Evolutionary conservation across 2,797 vertebrate genomes (phyloP).

Genomic region (Semaprochilodus insignis): DNA sequence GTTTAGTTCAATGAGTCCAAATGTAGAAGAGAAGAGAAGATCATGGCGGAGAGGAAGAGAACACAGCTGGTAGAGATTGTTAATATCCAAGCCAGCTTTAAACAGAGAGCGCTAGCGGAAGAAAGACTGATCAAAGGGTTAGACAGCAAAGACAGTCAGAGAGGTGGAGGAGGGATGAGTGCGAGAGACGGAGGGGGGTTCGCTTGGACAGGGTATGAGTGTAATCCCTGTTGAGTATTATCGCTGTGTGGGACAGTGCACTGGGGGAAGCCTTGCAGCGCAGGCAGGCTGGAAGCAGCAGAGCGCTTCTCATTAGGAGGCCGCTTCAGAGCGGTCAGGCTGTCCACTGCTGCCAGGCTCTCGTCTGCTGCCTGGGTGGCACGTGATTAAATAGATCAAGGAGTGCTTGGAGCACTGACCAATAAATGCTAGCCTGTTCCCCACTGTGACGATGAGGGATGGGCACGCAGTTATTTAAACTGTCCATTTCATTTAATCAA

Average conservation of each 20-base stretch:
- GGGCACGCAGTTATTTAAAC: background rate
- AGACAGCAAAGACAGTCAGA: conserved; percentile 1
- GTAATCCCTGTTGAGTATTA: conserved; percentile 43
- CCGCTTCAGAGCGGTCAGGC: conserved; percentile 1
- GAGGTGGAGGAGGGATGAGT: conserved; percentile 5
- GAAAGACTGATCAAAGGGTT: background rate
- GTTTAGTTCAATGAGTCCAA: too few relatives aligned
- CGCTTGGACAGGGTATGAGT: conserved; percentile 13
- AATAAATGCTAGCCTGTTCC: background rate
- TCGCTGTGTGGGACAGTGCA: background rate
- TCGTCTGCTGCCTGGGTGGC: background rate
- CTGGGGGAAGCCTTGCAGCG: conserved; percentile 12
- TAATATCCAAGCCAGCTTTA: background rate
- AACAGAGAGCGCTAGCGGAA: background rate
- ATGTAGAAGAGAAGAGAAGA: background rate
- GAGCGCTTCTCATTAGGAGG: conserved; percentile 21
- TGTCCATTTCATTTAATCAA: background rate
- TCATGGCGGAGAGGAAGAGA: background rate
- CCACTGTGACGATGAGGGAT: background rate
- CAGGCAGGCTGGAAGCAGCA: conserved; percentile 3
- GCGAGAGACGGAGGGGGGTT: background rate
- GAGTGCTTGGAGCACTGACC: background rate
- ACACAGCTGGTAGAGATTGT: background rate
- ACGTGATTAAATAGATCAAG: conserved; percentile 1
- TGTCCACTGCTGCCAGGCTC: conserved; percentile 4